A percentile compares a stretch with the other conserved stretches of the same genome.
phyloP scores from a whole-genome alignment of 2,797 vertebrate genomes.

The Antrozous pallidus region DNA sequence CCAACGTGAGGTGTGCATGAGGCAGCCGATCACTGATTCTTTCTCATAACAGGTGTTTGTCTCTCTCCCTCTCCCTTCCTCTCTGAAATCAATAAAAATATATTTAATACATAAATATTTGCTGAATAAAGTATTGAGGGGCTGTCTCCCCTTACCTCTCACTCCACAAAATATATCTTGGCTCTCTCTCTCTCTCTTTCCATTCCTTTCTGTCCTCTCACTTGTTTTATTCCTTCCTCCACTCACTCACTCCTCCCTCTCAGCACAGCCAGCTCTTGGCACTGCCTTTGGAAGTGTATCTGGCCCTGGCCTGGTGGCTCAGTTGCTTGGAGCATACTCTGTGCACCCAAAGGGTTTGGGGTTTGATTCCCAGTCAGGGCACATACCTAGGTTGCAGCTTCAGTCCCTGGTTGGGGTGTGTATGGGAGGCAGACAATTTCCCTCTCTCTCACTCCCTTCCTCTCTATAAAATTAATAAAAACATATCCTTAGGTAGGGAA shows the following conservation, averaged over 20 bases:
- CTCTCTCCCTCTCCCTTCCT: too few relatives aligned
- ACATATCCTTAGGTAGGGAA: not conserved
- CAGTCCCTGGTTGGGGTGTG: not conserved
- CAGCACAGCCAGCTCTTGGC: not conserved
- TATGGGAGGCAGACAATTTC: not conserved
- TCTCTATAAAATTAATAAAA: not conserved
- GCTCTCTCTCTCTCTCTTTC: not conserved
- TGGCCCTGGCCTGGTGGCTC: not conserved
- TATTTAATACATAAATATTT: not conserved
- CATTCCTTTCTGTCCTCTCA: not conserved
- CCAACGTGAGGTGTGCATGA: too few relatives aligned
- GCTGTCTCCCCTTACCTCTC: not conserved
- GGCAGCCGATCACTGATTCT: too few relatives aligned
- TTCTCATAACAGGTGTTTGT: too few relatives aligned
- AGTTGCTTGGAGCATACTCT: not conserved
- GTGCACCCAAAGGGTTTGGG: not conserved
- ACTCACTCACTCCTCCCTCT: not conserved
- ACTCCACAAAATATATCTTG: not conserved
- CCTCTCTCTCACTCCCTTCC: not conserved
- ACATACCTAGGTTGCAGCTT: not conserved
- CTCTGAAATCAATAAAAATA: too few relatives aligned
- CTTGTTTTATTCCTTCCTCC: not conserved
- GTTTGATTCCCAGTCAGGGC: not conserved
- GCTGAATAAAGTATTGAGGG: not conserved
- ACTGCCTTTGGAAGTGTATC: not conserved